Conservation (phyloP, 2,113 vertebrate species). For the Myotis lucifugus region DNA sequence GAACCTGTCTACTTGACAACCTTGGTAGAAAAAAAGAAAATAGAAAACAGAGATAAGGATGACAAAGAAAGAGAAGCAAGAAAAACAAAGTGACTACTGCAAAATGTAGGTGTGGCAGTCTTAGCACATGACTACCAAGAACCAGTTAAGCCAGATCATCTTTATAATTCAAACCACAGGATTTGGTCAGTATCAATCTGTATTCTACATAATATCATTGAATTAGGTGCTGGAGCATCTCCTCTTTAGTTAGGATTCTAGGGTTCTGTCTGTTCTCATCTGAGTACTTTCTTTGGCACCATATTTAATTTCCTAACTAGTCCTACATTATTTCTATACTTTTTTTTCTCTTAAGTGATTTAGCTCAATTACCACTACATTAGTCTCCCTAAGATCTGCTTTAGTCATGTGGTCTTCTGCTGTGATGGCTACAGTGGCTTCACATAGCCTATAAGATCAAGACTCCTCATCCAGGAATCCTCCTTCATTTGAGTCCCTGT, state of each 20-base stretch:
- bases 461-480: neutral
- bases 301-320: neutral
- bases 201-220: neutral
- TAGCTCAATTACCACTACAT: neutral
- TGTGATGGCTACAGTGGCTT: neutral
- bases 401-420: neutral
- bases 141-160: neutral
- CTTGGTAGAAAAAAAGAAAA: neutral
- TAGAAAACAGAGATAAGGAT: constrained; percentile 26
- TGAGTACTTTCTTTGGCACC: neutral
- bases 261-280: neutral
- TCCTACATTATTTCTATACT: neutral
- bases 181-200: neutral
- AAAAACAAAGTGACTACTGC: neutral
- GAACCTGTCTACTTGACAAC: neutral
- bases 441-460: neutral
- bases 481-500: neutral
- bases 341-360: neutral
- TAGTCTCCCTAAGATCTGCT: neutral
- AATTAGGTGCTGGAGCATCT: neutral
- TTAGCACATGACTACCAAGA: neutral
- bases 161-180: neutral
- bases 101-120: neutral
- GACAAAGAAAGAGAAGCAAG: neutral
- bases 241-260: neutral